These are phyloP conservation scores for Eubucco bourcierii DNA, from an alignment of 2,113 vertebrate genomes.

Conservation along the genomic window DNA sequence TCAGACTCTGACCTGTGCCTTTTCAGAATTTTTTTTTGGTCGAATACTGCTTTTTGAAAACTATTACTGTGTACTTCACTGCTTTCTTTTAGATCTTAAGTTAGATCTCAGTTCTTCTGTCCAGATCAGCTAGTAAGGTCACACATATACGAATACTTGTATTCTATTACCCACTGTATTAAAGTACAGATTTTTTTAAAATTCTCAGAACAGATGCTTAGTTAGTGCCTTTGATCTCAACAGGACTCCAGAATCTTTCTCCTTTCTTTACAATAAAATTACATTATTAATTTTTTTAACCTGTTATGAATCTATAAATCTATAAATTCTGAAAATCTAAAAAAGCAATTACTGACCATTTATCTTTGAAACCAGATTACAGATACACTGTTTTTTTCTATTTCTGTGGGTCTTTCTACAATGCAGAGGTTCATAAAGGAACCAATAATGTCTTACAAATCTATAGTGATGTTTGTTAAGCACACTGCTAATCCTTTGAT, in stretches of 20 bases:
- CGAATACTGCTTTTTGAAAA: background rate
- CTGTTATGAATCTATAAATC: background rate
- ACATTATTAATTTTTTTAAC: background rate
- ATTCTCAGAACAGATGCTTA: background rate
- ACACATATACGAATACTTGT: background rate
- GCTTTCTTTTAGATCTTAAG: background rate
- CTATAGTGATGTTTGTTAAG: background rate
- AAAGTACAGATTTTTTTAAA: background rate
- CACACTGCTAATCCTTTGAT: rapidly evolving
- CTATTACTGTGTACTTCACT: background rate
- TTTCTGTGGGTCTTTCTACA: background rate
- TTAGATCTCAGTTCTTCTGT: background rate
- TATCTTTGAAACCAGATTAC: background rate
- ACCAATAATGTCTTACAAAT: background rate
- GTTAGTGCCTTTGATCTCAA: background rate
- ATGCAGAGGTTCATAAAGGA: background rate
- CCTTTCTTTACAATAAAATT: background rate
- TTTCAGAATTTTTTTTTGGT: background rate
- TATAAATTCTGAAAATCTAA: background rate
- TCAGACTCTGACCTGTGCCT: background rate
- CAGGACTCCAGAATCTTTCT: background rate
- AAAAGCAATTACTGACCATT: background rate
- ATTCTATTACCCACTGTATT: background rate
- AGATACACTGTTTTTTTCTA: background rate
- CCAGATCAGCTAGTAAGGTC: background rate